Evolutionary conservation across 2,113 vertebrate species (phyloP).

Genomic region (Grammomys surdaster): DNA sequence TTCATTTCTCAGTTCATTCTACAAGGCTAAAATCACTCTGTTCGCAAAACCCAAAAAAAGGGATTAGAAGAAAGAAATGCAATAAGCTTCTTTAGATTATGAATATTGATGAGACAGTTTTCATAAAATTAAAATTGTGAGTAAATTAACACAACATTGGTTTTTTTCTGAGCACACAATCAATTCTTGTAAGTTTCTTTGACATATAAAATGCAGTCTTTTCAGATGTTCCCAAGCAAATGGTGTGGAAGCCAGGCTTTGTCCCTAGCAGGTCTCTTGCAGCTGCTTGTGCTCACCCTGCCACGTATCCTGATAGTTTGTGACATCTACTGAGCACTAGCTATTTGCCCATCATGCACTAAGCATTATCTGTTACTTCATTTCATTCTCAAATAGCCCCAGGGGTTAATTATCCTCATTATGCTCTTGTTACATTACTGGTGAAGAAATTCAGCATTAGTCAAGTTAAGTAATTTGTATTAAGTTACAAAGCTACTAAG

Average conservation of each 20-base stretch:
- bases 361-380: not conserved
- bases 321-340: not conserved
- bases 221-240: not conserved
- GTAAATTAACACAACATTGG: not conserved
- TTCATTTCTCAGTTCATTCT: slow-evolving; percentile 10
- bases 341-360: not conserved
- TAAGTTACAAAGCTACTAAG: not conserved
- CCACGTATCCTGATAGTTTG: not conserved
- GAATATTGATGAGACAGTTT: slow-evolving; percentile 10
- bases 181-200: not conserved
- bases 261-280: not conserved
- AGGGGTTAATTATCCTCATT: not conserved
- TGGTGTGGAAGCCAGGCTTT: not conserved
- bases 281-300: not conserved
- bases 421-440: not conserved
- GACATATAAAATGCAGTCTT: slow-evolving; percentile 1
- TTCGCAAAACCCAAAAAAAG: slow-evolving; percentile 32
- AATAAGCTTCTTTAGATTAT: slow-evolving; percentile 22
- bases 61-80: not conserved
- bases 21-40: not conserved
- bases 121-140: not conserved
- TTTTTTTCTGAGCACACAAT: not conserved
- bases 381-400: not conserved
- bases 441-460: not conserved
- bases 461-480: slow-evolving; percentile 21